Base-by-base conservation (phyloP, 1,140 invertebrate species). In the Zaprionus capensis region DNA sequence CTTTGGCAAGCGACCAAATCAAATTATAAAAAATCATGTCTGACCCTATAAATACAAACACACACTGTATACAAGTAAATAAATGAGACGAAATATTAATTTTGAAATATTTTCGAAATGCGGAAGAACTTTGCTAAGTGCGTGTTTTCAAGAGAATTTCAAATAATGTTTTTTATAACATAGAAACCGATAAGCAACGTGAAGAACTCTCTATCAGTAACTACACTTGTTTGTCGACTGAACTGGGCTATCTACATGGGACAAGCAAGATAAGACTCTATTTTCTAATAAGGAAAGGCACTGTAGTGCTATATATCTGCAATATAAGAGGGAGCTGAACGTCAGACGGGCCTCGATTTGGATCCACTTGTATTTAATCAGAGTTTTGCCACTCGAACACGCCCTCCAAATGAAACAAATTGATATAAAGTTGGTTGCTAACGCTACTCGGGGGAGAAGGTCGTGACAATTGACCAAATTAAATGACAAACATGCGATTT, bases 381-480 rank as follows among this genome's bases (percentile, higher is more conserved):
- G 11, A 14, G 4, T 51, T 51, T 24, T 14, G 46, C 20, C 46
- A 49, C 46, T 49, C 20, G 17, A 41, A 20, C 46, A 49, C 46
- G 46, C 46, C n/a, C 46, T 51, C 20, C 11, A 24, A 51, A 51
- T 11, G 4, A 51, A 22, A 51, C 20, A 51, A 51, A 46, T 46
- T 46, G n/a, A 46, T 46, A 44, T 44, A 46, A 46, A 17, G 41
- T 46, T 46, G 15, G 12, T 1, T 15, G 4, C 36, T 4, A 15
- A 38, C 36, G 14, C 36, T 2, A 4, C 14, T 17, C 6, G 14
- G 3, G 15, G n/a, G n/a, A 11, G 61, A 24, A 36, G 26, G 34
- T 55, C 85, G 76, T 88, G 81, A 85, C 85, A 85, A 82, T 76
- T 90, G 85, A 80, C 72, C 85, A 90, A 85, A 77, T 84, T 81